phyloP scores from a whole-genome alignment of 2,797 vertebrate genomes.

The Enteromius treurensis region DNA sequence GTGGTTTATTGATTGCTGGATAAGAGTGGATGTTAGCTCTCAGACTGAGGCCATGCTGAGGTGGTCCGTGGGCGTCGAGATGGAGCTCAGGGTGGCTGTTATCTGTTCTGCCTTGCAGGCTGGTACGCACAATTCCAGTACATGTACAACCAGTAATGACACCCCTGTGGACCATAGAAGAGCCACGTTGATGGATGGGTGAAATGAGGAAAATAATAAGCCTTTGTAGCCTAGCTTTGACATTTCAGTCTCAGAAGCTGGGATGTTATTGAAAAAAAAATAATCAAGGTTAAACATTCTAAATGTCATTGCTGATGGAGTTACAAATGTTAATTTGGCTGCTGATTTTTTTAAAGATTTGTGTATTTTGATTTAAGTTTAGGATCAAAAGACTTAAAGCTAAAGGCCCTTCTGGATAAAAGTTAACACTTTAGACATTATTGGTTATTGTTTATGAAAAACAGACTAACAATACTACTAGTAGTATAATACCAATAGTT shows the following conservation, averaged over 20 bases:
- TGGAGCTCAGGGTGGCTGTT: constrained; percentile 30
- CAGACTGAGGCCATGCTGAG: constrained; percentile 34
- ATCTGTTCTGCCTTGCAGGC: constrained; percentile 17
- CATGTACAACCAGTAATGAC: constrained; percentile 34
- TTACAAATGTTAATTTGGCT: neutral
- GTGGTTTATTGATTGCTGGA: constrained; percentile 33
- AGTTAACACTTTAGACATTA: neutral
- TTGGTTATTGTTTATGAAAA: neutral
- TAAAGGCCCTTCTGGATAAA: neutral
- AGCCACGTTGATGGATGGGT: neutral
- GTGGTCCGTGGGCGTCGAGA: constrained; percentile 17
- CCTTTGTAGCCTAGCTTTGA: neutral
- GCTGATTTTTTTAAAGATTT: neutral
- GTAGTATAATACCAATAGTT: neutral
- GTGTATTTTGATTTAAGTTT: neutral
- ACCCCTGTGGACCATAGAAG: neutral
- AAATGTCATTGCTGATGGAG: neutral
- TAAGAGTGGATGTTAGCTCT: constrained; percentile 39
- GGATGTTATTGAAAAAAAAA: neutral
- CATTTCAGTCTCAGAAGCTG: neutral
- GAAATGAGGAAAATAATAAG: constrained; percentile 1
- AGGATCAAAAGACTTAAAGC: neutral
- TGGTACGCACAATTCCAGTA: neutral
- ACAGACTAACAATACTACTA: neutral
- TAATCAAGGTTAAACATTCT: neutral